These are phyloP conservation scores for Pelecanus crispus DNA, from an alignment of 2,113 vertebrate genomes.

Conservation along the genomic window DNA sequence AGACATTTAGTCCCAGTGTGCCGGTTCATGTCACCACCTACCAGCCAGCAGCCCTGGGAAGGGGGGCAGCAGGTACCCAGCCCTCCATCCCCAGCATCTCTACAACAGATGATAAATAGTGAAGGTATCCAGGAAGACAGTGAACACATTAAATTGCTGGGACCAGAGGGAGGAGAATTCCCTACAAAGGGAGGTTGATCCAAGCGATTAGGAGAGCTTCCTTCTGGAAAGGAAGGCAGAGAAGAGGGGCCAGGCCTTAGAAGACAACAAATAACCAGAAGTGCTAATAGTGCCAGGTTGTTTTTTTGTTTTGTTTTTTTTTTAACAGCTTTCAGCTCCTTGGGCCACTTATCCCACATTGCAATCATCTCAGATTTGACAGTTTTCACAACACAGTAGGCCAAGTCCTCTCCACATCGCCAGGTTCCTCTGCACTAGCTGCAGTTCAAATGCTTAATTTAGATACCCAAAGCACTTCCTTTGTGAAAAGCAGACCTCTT, in stretches of 20 bases:
- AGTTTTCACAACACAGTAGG: constrained; percentile 8
- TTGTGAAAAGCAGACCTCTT: background rate
- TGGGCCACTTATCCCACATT: background rate
- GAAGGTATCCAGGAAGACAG: background rate
- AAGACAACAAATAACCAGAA: background rate
- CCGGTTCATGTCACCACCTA: background rate
- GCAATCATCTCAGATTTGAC: background rate
- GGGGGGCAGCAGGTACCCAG: background rate
- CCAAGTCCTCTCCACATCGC: background rate
- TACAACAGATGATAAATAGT: background rate
- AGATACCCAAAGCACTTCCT: background rate
- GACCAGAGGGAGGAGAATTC: background rate
- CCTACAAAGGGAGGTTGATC: background rate
- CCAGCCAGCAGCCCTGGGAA: background rate
- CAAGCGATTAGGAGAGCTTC: background rate
- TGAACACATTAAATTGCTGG: background rate
- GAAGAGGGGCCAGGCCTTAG: background rate
- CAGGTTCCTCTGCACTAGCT: background rate
- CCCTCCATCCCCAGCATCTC: background rate
- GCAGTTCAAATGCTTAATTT: background rate
- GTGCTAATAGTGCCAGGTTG: background rate
- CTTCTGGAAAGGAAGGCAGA: background rate
- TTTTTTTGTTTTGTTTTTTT: background rate
- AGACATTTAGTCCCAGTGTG: background rate
- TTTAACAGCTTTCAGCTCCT: background rate